A percentile compares a stretch with the other conserved stretches of the same genome.
These are phyloP conservation scores for Rhizomys pruinosus DNA, from an alignment of 2,113 vertebrate genomes.

Conservation along the genomic window DNA sequence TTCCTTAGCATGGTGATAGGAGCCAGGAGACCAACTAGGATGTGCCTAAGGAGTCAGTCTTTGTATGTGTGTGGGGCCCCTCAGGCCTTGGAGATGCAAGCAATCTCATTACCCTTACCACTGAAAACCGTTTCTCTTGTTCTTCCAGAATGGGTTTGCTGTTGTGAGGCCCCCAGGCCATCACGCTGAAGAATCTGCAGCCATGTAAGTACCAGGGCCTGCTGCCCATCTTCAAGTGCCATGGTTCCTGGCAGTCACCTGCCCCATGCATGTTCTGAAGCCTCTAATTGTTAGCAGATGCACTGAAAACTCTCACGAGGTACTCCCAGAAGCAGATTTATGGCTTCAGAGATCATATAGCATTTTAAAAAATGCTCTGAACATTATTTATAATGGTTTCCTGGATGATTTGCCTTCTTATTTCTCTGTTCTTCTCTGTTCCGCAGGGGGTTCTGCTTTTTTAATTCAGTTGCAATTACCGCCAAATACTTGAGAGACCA, in stretches of 20 bases:
- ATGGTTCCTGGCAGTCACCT: constrained; percentile 92
- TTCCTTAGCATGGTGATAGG: constrained; percentile 63
- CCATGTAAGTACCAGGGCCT: constrained; percentile 91
- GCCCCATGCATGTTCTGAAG: constrained; percentile 87
- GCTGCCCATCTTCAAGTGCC: constrained; percentile 87
- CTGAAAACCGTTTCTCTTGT: constrained; percentile 86
- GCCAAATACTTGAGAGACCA: constrained; percentile 91
- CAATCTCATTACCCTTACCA: constrained; percentile 69
- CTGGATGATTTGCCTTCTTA: constrained; percentile 90
- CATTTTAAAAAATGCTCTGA: constrained; percentile 91
- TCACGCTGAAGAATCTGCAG: constrained; percentile 90
- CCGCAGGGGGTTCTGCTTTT: constrained; percentile 91
- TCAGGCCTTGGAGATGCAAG: constrained; percentile 63
- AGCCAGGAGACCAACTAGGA: constrained; percentile 63
- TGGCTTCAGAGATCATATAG: constrained; percentile 93
- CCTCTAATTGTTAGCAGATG: constrained; percentile 96
- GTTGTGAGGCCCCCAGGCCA: constrained; percentile 90
- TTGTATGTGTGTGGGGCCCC: constrained; percentile 62
- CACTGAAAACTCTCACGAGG: constrained; percentile 91
- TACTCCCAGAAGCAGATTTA: constrained; percentile 94
- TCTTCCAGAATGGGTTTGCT: constrained; percentile 91
- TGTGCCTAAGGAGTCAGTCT: constrained; percentile 59
- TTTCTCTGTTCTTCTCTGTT: constrained; percentile 91
- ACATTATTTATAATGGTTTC: constrained; percentile 93
- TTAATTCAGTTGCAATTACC: constrained; percentile 92